A percentile compares a stretch with the other conserved stretches of the same genome.
These are phyloP conservation scores for Sinocyclocheilus grahami DNA, from an alignment of 2,113 vertebrate species.

Conservation along the genomic window DNA sequence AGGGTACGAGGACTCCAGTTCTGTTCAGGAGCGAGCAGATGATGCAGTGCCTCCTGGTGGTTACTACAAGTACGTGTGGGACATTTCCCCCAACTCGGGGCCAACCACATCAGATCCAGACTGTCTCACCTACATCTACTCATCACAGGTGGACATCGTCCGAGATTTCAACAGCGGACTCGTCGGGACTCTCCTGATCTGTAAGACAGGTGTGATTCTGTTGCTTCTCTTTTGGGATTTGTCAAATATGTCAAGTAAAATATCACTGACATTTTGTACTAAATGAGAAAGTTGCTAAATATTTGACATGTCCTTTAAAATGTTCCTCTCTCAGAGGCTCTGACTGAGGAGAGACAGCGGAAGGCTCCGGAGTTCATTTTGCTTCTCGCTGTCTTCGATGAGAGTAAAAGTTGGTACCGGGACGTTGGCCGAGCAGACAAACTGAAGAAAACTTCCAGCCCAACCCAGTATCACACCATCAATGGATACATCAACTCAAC, in stretches of 20 bases:
- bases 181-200: slow-evolving; percentile 89
- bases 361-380: slow-evolving; percentile 80
- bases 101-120: slow-evolving; percentile 81
- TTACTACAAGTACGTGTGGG: slow-evolving; percentile 88
- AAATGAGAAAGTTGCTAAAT: neutral
- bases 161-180: slow-evolving; percentile 91
- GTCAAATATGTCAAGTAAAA: too few species aligned
- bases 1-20: slow-evolving; percentile 86
- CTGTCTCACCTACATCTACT: slow-evolving; percentile 93
- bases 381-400: slow-evolving; percentile 91
- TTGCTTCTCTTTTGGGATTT: neutral
- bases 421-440: slow-evolving; percentile 64
- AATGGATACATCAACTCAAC: slow-evolving; percentile 91
- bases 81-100: slow-evolving; percentile 82
- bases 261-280: too few species aligned
- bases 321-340: slow-evolving; percentile 67
- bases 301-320: neutral
- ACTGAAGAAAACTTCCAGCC: slow-evolving; percentile 62
- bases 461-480: slow-evolving; percentile 81
- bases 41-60: slow-evolving; percentile 85
- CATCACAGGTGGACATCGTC: slow-evolving; percentile 86
- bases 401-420: slow-evolving; percentile 83
- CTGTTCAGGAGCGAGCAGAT: slow-evolving; percentile 84
- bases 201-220: slow-evolving; percentile 81
- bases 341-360: slow-evolving; percentile 68